A percentile compares a stretch with the other conserved stretches of the same genome.
Evolutionary conservation across 2,888 invertebrate genomes (phyloP).

Genomic region (Thalpophila matura): DNA sequence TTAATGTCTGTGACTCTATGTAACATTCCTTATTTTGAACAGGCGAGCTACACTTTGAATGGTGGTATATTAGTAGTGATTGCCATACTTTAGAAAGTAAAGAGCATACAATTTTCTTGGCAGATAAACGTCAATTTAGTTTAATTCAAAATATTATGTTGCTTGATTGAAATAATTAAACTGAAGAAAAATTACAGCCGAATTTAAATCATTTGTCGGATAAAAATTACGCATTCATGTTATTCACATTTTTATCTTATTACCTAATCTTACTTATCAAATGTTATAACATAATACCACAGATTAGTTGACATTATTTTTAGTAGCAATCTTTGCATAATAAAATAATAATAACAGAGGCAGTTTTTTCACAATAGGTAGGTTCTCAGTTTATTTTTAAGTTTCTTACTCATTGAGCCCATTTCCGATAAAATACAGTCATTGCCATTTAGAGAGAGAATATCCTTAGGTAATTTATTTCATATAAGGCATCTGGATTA

Average conservation of each 20-base stretch:
- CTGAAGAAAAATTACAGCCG: not conserved
- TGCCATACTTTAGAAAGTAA: not conserved
- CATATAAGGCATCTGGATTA: not conserved
- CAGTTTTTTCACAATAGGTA: not conserved
- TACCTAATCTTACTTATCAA: not conserved
- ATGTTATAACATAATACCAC: too few relatives aligned
- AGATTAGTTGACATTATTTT: conserved; percentile 17
- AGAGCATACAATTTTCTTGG: too few relatives aligned
- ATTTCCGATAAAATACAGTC: not conserved
- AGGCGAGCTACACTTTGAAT: conserved; percentile 3
- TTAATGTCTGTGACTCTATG: too few relatives aligned
- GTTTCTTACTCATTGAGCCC: conserved; percentile 4
- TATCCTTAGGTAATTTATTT: not conserved
- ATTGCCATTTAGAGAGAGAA: not conserved
- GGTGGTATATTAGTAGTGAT: not conserved
- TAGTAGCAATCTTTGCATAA: conserved; percentile 2
- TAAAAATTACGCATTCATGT: conserved; percentile 18
- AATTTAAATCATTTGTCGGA: not conserved
- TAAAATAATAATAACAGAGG: not conserved
- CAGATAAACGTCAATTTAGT: too few relatives aligned
- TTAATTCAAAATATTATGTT: too few relatives aligned
- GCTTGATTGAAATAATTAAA: not conserved
- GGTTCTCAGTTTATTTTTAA: conserved; percentile 10
- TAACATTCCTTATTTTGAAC: conserved; percentile 29
- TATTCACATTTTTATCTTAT: conserved; percentile 8